phyloP scores from a whole-genome alignment of 2,113 vertebrate genomes.

The Brachirus orientalis region DNA sequence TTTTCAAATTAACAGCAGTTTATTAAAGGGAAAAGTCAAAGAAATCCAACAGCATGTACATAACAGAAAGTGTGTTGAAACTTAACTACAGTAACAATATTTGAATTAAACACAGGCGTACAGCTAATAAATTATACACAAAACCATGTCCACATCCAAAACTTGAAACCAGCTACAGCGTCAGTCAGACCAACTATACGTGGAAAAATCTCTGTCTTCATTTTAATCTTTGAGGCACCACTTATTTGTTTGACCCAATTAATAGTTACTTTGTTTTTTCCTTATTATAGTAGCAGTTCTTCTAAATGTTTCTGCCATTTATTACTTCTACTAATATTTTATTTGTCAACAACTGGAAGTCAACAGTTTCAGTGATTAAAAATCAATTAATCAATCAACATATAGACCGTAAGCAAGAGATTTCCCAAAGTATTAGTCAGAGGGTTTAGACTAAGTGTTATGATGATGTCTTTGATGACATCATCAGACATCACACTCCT shows the following conservation, averaged over 20 bases:
- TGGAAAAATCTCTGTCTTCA: too few relatives aligned
- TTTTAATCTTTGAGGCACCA: too few relatives aligned
- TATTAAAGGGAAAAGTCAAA: slow-evolving; percentile 69
- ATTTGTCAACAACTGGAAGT: too few relatives aligned
- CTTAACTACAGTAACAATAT: slow-evolving; percentile 33
- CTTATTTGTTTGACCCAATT: too few relatives aligned
- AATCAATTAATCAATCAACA: too few relatives aligned
- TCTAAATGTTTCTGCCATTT: too few relatives aligned
- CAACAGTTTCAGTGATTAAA: neutral
- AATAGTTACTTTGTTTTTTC: too few relatives aligned
- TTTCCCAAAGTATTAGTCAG: neutral
- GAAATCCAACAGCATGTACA: slow-evolving; percentile 26
- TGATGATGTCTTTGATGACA: neutral
- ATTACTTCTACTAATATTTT: too few relatives aligned
- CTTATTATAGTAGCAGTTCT: too few relatives aligned
- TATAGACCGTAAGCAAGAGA: neutral
- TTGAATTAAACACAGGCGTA: slow-evolving; percentile 33
- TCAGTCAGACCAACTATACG: slow-evolving; percentile 55
- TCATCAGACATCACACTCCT: neutral
- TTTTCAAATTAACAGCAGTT: slow-evolving; percentile 52
- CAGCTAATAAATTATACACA: slow-evolving; percentile 11
- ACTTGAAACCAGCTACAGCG: slow-evolving; percentile 24
- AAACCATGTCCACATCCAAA: slow-evolving; percentile 26
- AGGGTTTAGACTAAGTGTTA: too few relatives aligned
- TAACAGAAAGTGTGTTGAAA: slow-evolving; percentile 21